Percentiles rank a stretch among this genome's conserved stretches.
Conservation (phyloP, 2,888 invertebrate genomes). For the Drosophila demipolita region DNA sequence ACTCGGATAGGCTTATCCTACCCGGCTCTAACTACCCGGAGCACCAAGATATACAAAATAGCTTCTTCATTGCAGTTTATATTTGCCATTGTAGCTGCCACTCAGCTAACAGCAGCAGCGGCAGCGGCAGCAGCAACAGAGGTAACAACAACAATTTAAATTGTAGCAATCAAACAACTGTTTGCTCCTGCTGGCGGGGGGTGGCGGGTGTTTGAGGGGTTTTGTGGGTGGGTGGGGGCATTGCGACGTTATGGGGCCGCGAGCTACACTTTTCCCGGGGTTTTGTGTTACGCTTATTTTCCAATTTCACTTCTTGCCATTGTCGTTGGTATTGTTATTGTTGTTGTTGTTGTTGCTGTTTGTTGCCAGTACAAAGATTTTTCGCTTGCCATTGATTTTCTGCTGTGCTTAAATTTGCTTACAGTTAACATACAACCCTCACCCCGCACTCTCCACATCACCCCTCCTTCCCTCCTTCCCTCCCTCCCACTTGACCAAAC, state of each 20-base stretch:
- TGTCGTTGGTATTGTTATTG: constrained; percentile 38
- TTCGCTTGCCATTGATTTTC: constrained; percentile 71
- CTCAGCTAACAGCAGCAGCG: constrained; percentile 19
- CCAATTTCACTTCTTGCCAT: constrained; percentile 77
- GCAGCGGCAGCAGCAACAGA: constrained; percentile 9
- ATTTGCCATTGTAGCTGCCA: constrained; percentile 33
- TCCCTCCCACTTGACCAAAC: constrained; percentile 65
- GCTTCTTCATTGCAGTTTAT: constrained; percentile 35
- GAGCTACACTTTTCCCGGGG: constrained; percentile 58
- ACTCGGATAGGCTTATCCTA: constrained; percentile 3
- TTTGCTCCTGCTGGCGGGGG: constrained; percentile 14
- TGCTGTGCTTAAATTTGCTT: constrained; percentile 77
- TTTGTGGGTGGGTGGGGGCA: neutral
- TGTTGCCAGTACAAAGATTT: constrained; percentile 49
- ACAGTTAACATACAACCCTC: constrained; percentile 53
- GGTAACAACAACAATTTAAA: constrained; percentile 37
- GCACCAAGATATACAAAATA: constrained; percentile 28
- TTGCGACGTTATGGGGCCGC: constrained; percentile 41
- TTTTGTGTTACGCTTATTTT: constrained; percentile 83
- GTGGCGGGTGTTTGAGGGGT: neutral
- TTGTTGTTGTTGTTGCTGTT: constrained; percentile 12
- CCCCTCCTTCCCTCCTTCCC: neutral
- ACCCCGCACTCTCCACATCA: neutral
- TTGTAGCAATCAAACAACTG: constrained; percentile 69
- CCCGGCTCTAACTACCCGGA: neutral